Conservation (phyloP, 2,113 vertebrate genomes). For the Sphyrna mokarran region DNA sequence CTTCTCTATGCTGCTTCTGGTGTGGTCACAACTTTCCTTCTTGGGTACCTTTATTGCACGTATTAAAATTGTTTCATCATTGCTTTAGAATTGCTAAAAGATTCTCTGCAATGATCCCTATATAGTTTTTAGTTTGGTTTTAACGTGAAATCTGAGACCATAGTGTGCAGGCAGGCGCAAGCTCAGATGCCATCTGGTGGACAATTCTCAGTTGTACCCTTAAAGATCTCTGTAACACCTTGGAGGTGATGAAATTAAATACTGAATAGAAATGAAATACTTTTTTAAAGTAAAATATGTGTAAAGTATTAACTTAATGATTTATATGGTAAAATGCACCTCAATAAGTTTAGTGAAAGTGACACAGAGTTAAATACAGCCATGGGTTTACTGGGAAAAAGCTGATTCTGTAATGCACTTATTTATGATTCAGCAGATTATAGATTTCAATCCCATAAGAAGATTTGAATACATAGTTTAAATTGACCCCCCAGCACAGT, state of each 20-base stretch:
- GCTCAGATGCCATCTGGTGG: neutral
- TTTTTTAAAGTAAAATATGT: no score
- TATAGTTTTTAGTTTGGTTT: neutral
- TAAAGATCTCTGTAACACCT: neutral
- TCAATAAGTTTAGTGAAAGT: neutral
- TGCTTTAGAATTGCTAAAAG: neutral
- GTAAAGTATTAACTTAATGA: neutral
- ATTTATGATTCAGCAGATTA: neutral
- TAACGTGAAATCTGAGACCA: neutral
- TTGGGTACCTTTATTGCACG: neutral
- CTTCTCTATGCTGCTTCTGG: no score
- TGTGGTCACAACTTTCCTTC: neutral
- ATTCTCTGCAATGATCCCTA: neutral
- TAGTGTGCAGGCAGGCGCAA: neutral
- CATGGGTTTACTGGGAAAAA: neutral
- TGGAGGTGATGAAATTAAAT: neutral
- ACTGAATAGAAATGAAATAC: neutral
- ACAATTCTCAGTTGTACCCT: neutral
- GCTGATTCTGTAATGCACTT: neutral
- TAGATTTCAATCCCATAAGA: neutral
- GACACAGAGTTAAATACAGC: neutral
- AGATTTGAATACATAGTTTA: neutral
- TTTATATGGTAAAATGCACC: neutral
- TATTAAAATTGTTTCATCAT: neutral
- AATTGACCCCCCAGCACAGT: neutral